Evolutionary conservation across 2,113 vertebrate species (phyloP).

Genomic region (Corydoras maculifer): DNA sequence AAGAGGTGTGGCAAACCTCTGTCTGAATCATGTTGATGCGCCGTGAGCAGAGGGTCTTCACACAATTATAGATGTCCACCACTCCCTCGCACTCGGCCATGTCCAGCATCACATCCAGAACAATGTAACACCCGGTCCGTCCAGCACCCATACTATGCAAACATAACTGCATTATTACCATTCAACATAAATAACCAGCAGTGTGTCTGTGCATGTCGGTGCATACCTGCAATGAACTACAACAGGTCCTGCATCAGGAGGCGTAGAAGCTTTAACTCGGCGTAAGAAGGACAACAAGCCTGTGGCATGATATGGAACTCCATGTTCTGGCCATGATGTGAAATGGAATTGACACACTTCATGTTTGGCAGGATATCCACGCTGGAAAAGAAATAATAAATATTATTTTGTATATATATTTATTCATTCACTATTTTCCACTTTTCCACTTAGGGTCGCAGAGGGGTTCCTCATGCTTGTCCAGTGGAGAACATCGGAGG

Average conservation of each 20-base stretch:
- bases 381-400: constrained; percentile 54
- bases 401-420: no score
- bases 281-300: constrained; percentile 91
- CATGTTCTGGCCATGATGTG: constrained; percentile 91
- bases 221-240: constrained; percentile 94
- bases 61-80: constrained; percentile 96
- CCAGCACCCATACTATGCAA: constrained; percentile 78
- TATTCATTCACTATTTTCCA: no score
- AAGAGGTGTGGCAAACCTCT: constrained; percentile 62
- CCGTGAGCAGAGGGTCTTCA: constrained; percentile 87
- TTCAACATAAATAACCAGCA: not conserved
- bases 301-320: constrained; percentile 86
- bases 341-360: constrained; percentile 97
- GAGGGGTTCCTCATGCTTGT: no score
- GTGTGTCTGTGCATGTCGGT: not conserved
- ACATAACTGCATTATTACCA: constrained; percentile 8
- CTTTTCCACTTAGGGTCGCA: no score
- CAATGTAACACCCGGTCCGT: constrained; percentile 91
- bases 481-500: no score
- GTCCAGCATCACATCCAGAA: constrained; percentile 93
- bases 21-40: constrained; percentile 99
- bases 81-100: constrained; percentile 95
- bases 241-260: constrained; percentile 80
- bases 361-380: constrained; percentile 85
- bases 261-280: constrained; percentile 85